phyloP scores from a whole-genome alignment of 2,888 invertebrate genomes.

The Drosophila gaucha region DNA sequence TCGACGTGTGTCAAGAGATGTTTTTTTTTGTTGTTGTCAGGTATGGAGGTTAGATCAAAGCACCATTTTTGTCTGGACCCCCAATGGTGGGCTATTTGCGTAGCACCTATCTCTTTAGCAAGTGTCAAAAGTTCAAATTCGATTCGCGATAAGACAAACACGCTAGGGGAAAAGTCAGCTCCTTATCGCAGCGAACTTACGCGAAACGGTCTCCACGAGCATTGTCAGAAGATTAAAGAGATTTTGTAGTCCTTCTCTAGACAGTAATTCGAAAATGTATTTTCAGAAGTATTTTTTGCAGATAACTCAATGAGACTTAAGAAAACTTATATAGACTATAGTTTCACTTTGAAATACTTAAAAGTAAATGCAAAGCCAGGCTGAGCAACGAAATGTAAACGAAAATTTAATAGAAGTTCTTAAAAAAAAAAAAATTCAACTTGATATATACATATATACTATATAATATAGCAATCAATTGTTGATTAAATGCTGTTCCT shows the following conservation, averaged over 20 bases:
- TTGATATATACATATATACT: too few species aligned
- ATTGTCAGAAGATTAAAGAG: background rate
- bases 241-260: slow-evolving; percentile 1
- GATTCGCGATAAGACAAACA: slow-evolving; percentile 14
- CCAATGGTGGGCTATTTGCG: slow-evolving; percentile 36
- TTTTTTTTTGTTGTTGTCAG: background rate
- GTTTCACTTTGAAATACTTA: too few species aligned
- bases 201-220: slow-evolving; percentile 2
- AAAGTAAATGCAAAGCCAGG: too few species aligned
- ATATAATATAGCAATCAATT: too few species aligned
- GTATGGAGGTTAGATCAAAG: background rate
- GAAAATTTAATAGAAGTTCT: too few species aligned
- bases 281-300: too few species aligned
- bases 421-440: too few species aligned
- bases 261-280: background rate
- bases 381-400: too few species aligned
- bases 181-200: slow-evolving; percentile 22
- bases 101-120: slow-evolving; percentile 17
- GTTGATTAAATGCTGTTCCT: too few species aligned
- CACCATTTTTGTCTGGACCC: slow-evolving; percentile 25
- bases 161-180: slow-evolving; percentile 8
- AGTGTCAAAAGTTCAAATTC: slow-evolving; percentile 35
- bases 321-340: background rate
- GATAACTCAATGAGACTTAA: background rate
- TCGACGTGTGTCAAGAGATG: background rate